Evolutionary conservation across 2,888 invertebrate species (phyloP).

Genomic region (Cosmia pyralina): DNA sequence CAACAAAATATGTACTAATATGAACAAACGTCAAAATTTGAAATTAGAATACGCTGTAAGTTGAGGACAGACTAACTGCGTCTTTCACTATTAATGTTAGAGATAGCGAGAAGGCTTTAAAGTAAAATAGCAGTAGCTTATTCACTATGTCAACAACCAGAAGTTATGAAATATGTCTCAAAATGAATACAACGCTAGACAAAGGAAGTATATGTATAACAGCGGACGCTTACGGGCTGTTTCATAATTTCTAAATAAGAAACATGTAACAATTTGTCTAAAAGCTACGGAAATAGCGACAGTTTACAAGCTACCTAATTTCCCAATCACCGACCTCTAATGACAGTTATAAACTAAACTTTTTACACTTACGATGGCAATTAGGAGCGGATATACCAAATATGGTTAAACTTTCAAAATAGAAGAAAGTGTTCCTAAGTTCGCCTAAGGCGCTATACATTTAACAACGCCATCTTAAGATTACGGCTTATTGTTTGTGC

Average conservation of each 20-base stretch:
- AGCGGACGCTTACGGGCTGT: background rate
- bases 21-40: background rate
- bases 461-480: constrained; percentile 66
- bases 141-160: constrained; percentile 6
- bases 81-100: background rate
- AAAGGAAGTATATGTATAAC: constrained; percentile 24
- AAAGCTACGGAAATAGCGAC: constrained; percentile 17
- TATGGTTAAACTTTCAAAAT: constrained; percentile 63
- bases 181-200: constrained; percentile 14
- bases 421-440: constrained; percentile 60
- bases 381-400: constrained; percentile 59
- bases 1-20: background rate
- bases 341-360: constrained; percentile 23
- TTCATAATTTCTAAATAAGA: constrained; percentile 11
- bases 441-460: constrained; percentile 58
- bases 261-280: background rate
- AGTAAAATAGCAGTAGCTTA: constrained; percentile 8
- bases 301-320: constrained; percentile 42
- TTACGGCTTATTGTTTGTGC: constrained; percentile 73
- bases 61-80: background rate
- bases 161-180: constrained; percentile 19
- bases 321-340: constrained; percentile 4
- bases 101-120: background rate
- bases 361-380: constrained; percentile 42
- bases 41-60: background rate